Evolutionary conservation across 2,888 invertebrate species (phyloP).

Genomic region (Pollenia angustigena): DNA sequence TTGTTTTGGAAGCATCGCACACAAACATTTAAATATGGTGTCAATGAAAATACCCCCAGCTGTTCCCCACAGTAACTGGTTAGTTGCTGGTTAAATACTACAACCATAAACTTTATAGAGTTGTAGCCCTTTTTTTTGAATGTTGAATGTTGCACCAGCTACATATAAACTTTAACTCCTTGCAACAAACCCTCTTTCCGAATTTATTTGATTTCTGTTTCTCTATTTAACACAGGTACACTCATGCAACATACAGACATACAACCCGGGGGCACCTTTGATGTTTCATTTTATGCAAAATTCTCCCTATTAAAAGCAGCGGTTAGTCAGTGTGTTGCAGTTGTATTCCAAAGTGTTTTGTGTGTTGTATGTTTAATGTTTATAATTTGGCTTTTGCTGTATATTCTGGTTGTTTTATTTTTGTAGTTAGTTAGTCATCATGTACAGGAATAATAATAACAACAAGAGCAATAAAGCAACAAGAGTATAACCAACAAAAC

Average conservation of each 20-base stretch:
- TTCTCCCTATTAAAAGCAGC: slow-evolving; percentile 9
- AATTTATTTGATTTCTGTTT: slow-evolving; percentile 29
- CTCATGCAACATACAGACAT: slow-evolving; percentile 25
- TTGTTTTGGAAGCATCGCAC: slow-evolving; percentile 20
- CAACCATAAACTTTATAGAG: slow-evolving; percentile 61
- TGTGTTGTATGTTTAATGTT: slow-evolving; percentile 4
- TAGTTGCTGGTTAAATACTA: slow-evolving; percentile 71
- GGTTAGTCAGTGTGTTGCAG: slow-evolving; percentile 13
- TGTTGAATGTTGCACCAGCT: background rate
- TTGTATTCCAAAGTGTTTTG: slow-evolving; percentile 7
- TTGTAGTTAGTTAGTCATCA: slow-evolving; percentile 56
- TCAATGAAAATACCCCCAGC: slow-evolving; percentile 60
- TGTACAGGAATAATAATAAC: slow-evolving; percentile 26
- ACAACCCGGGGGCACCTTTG: slow-evolving; percentile 71
- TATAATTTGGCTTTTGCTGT: slow-evolving; percentile 32
- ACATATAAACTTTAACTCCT: slow-evolving; percentile 19
- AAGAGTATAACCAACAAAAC: background rate
- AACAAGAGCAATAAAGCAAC: slow-evolving; percentile 23
- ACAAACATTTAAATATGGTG: slow-evolving; percentile 44
- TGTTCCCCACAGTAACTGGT: slow-evolving; percentile 35
- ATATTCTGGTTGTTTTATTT: background rate
- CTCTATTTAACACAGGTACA: slow-evolving; percentile 34
- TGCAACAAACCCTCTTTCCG: background rate
- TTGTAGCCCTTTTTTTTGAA: background rate
- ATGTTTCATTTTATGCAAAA: slow-evolving; percentile 64